Base-by-base conservation (phyloP, 2,888 invertebrate species). In the Eucriotettix oculatus region DNA sequence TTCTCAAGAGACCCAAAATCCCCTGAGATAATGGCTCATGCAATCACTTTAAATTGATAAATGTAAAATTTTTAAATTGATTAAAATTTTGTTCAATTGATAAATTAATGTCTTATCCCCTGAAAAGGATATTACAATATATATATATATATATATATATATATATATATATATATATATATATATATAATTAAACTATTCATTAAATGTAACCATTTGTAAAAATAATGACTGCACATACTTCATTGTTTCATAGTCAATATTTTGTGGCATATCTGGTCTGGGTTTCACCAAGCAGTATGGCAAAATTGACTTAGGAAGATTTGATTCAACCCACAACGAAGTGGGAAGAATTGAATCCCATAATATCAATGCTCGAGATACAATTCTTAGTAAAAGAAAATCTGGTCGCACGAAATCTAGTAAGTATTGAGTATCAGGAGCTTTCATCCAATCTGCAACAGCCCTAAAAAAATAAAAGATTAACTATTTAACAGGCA, bases 221-320 rank as follows among this genome's bases (percentile, higher is more conserved):
- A 29, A 29, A 29, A 7, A 29, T 5, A 7, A 29, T 29, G 29
- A 29, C 29, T 29, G 48, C 3, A 12, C 48, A 12, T 48, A 48
- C 90, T 92, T 91, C 85, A 94, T 92, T 16, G 93, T 92, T 75
- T 95, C 95, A 68, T 90, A 88, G 72, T 95, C 94, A 42, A 93
- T 80, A 59, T 77, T 75, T 48, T 76, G 75, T 62, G 82, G 81
- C 53, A 73, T 70, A 42, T 81, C 81, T 53, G 80, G 79, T 1
- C 79, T 79, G 0, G 88, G 85, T 65, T 85, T 86, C 58, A 86
- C 85, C 69, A 91, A 83, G 64, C 90, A 87, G 73, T 86, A 86
- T 1, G 85, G 85, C 57, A 81, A 77, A 56, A 95, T 85, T 0
- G 84, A 81, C 1, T 77, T 75, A 0, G 93, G 92, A 48, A 93